Base-by-base conservation (phyloP, 2,113 vertebrate genomes). In the Chloropsis cyanopogon region DNA sequence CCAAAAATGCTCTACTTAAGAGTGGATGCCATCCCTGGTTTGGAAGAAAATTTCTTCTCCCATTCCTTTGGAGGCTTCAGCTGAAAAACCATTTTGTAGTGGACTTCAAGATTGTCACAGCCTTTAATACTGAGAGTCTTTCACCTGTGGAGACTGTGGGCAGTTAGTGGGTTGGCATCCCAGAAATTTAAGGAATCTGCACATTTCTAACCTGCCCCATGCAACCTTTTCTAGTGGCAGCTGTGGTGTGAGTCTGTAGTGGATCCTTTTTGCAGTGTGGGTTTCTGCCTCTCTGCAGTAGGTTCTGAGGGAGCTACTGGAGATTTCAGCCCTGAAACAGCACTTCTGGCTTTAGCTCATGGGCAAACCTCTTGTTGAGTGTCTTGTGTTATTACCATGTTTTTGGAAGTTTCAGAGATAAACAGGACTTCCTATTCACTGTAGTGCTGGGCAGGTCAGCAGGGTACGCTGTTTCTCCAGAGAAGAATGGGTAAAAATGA, bases 51-150 rank as follows among this genome's bases (percentile, higher is more conserved):
- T 64, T 86, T 91, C 19, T 88, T 86, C 65, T 84, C 82, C 57
- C 93, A 46, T 71, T 94, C 72, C 64, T 90, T 96, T 78, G n/a
- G 79, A 96, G 79, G 35, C 39, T 66, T 90, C 50, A 77, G 54
- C 37, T 90, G 75, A n/a, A 20, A 87, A 91, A 86, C 64, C 72
- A 17, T 81, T 90, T 84, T 81, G 71, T 86, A 75, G 53, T 66
- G 64, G 76, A 64, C 64, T 60, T 78, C 29, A 52, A 6, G 82
- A 77, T 49, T 64, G 59, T 54, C 1, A 1, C 82, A 90, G 60
- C 88, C 59, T 90, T 80, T 87, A 69, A 33, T 57, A 17, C 15
- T 6, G 0, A 19, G 63, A 93, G 52, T 77, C 29, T 71, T 84
- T 83, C 29, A 21, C 29, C 17, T 75, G 64, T 44, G 39, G 20